phyloP scores from a whole-genome alignment of 2,113 vertebrate species.

The Albula glossodonta region DNA sequence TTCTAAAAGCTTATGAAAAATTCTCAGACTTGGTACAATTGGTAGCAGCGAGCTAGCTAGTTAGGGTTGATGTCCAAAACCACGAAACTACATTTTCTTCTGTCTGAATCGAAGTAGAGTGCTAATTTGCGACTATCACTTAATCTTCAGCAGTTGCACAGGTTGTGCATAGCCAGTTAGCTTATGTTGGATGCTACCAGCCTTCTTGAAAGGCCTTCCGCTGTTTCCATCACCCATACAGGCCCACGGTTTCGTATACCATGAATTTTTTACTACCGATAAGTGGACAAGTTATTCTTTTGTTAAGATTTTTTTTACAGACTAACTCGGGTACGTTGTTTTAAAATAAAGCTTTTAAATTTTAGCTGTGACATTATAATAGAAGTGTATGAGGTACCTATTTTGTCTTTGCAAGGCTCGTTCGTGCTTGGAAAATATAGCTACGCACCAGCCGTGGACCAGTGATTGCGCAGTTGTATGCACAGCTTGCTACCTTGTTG shows the following conservation, averaged over 20 bases:
- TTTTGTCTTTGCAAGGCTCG: background rate
- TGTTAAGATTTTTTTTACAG: too few species aligned
- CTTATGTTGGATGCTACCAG: background rate
- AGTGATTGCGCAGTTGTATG: slow-evolving; percentile 63
- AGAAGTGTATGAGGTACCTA: too few species aligned
- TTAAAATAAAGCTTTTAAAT: too few species aligned
- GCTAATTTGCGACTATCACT: background rate
- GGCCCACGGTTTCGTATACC: slow-evolving; percentile 24
- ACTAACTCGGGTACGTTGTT: too few species aligned
- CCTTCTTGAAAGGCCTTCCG: slow-evolving; percentile 39
- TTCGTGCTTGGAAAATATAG: slow-evolving; percentile 20
- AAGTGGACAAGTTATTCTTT: too few species aligned
- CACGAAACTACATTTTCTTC: background rate
- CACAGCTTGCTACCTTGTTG: slow-evolving; percentile 46
- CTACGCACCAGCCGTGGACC: slow-evolving; percentile 52
- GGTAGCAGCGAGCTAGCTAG: background rate
- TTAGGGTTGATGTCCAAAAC: background rate
- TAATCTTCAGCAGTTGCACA: background rate
- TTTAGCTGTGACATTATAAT: too few species aligned
- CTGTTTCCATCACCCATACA: background rate
- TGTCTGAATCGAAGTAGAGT: background rate
- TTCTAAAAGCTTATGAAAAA: background rate
- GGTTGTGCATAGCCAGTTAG: background rate
- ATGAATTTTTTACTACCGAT: background rate
- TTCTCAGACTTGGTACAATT: background rate